Conservation (phyloP, 2,797 vertebrate genomes). For the Ptychadena robeensis region DNA sequence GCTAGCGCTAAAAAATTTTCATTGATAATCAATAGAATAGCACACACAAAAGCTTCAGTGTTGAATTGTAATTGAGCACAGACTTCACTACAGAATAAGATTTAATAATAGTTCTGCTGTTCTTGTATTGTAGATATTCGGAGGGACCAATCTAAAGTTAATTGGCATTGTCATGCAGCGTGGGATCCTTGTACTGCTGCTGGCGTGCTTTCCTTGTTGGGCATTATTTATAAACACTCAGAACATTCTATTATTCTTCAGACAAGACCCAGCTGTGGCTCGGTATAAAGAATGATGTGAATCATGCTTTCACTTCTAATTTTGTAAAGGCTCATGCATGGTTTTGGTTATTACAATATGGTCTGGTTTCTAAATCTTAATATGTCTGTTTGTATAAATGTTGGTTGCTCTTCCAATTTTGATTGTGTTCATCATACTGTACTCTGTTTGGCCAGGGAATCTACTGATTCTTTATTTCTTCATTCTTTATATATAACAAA, state of each 20-base stretch:
- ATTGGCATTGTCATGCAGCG: constrained; percentile 80
- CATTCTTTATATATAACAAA: no score
- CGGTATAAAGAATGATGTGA: constrained; percentile 67
- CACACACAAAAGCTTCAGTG: no score
- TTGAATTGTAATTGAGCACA: background rate
- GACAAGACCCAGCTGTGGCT: constrained; percentile 76
- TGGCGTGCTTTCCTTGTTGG: constrained; percentile 82
- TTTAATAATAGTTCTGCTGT: background rate
- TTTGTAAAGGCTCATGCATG: background rate
- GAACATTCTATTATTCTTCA: constrained; percentile 72
- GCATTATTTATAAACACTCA: constrained; percentile 78
- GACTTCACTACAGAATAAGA: background rate
- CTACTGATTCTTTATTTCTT: background rate
- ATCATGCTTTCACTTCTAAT: background rate
- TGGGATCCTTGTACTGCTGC: constrained; percentile 75
- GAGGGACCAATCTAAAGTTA: constrained; percentile 77
- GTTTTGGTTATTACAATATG: background rate
- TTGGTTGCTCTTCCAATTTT: no score
- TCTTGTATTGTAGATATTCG: constrained; percentile 74
- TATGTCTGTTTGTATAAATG: background rate
- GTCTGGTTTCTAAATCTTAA: background rate
- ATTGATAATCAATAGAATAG: no score
- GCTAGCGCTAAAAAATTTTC: no score
- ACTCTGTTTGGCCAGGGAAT: background rate
- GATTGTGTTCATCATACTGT: background rate